Evolutionary conservation across 92 coral and sea anemone genomes (phyloP), one percentile per base, ranked within the genome.

Genomic region (Parazoanthus atlanticus): DNA sequence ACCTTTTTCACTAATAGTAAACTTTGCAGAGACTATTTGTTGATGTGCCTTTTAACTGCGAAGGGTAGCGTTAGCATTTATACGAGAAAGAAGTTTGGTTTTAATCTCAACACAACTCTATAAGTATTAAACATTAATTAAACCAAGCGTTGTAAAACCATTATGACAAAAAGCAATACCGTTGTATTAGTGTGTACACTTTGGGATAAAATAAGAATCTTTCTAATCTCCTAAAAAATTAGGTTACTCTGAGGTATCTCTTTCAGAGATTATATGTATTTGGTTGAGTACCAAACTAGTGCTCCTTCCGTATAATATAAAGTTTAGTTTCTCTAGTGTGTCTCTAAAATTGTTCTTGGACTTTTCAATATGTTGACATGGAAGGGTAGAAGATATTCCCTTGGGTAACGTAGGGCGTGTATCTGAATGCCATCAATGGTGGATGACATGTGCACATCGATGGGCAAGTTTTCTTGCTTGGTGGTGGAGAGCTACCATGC

Each of bases 371-470:
- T 31, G 87, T 47, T 70, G 87, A 84, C 87, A 84, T 84, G 38
- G 87, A 84, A 12, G 87, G 87, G 41, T 84, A 84, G 31, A 69
- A 84, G 8, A 84, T n/a, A 32, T 84, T 84, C 8, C 87, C 77
- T 30, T 78, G 61, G 30, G 78, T 43, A 5, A 84, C 87, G 43
- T 84, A 84, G 29, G 87, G 87, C 43, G 87, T 84, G 30, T 84
- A 84, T 70, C 87, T 54, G 40, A 86, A 77, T 1, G 89, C 82
- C 64, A 88, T 47, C 15, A 85, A 25, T 17, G 95, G 93, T 30
- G 86, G 91, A 33, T 88, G 93, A 74, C 93, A 92, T 58, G 92
- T 88, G 56, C 97, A 94, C 75, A 90, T 76, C 6, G 81, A 74
- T 72, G 89, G 89, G 25, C 89, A 86, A 10, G 83, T 8, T 86